Evolutionary conservation across 2,113 vertebrate genomes (phyloP).

Genomic region (Microcebus griseorufus): DNA sequence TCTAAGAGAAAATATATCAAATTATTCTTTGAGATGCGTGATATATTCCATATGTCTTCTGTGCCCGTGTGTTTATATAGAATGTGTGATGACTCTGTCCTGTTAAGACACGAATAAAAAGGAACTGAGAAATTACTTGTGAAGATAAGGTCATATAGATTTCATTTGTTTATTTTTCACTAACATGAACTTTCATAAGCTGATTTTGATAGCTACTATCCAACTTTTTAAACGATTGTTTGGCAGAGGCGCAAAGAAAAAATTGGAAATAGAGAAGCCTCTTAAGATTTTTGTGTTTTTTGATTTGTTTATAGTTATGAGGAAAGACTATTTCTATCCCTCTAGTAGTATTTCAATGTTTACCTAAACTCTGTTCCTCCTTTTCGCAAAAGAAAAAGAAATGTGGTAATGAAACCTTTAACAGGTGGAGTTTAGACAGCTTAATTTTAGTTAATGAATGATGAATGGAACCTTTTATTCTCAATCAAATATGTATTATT

Average conservation of each 20-base stretch:
- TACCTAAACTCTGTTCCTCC: background rate
- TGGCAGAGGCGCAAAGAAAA: conserved; percentile 60
- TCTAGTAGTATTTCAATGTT: conserved; percentile 48
- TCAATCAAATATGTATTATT: conserved; percentile 54
- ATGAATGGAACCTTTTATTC: background rate
- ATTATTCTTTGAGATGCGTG: background rate
- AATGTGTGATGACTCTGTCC: background rate
- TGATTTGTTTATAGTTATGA: conserved; percentile 49
- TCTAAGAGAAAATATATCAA: background rate
- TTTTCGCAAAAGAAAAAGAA: background rate
- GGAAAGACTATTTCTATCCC: conserved; percentile 42
- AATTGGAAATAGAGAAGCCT: conserved; percentile 39
- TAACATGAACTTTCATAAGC: conserved; percentile 1
- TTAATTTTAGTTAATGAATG: background rate
- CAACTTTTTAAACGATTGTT: conserved; percentile 13
- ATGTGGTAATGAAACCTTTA: background rate
- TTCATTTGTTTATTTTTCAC: conserved; percentile 53
- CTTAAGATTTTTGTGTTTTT: conserved; percentile 24
- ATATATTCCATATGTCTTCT: background rate
- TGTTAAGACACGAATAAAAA: conserved; percentile 7
- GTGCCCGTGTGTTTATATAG: background rate
- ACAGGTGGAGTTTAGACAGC: background rate
- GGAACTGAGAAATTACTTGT: background rate
- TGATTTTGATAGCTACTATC: conserved; percentile 38
- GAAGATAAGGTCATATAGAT: conserved; percentile 54